Percentiles rank a stretch among this genome's conserved stretches.
Evolutionary conservation across 2,797 vertebrate genomes (phyloP).

Genomic region (Bufotes viridis): DNA sequence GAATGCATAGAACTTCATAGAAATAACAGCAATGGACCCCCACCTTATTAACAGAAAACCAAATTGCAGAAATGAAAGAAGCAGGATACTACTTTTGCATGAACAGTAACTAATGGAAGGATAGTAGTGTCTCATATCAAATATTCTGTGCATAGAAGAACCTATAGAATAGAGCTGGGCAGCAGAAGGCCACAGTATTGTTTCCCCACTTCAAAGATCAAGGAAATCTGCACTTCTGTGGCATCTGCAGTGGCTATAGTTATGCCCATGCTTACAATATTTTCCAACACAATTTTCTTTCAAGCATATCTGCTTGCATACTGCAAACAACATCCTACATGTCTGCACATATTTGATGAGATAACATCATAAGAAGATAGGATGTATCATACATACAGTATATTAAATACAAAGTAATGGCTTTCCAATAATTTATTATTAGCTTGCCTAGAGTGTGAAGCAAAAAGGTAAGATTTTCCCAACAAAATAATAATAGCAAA

Average conservation of each 20-base stretch:
- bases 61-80: background rate
- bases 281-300: background rate
- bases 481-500: constrained; percentile 43
- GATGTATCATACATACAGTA: background rate
- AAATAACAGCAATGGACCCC: background rate
- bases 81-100: background rate
- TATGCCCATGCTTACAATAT: background rate
- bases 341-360: background rate
- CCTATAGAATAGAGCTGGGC: background rate
- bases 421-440: constrained; percentile 24
- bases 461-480: background rate
- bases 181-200: background rate
- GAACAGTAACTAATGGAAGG: background rate
- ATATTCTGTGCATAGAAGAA: background rate
- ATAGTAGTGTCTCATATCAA: background rate
- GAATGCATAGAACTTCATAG: background rate
- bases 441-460: background rate
- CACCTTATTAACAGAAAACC: background rate
- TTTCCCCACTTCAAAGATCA: background rate
- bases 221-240: background rate
- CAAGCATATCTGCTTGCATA: background rate
- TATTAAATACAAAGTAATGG: constrained; percentile 6
- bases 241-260: background rate
- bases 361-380: background rate
- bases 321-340: background rate